phyloP scores from a whole-genome alignment of 1,140 invertebrate genomes.

The Amphibalanus amphitrite region DNA sequence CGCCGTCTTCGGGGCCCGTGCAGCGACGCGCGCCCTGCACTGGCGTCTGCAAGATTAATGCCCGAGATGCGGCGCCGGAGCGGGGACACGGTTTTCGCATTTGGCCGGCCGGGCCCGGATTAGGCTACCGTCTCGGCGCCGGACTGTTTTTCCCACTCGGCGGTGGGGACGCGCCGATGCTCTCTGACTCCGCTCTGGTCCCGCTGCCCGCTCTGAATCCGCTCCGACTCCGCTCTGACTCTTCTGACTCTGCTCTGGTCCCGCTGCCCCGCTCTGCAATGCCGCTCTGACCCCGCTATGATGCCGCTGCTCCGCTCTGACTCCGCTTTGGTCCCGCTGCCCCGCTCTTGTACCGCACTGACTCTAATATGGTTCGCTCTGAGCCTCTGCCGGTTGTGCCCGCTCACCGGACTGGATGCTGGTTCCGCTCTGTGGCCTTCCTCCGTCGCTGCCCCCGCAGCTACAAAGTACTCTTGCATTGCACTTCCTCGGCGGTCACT shows the following conservation, averaged over 20 bases:
- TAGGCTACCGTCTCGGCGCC: neutral
- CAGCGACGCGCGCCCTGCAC: neutral
- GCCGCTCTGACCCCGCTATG: too few species aligned
- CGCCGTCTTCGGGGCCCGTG: neutral
- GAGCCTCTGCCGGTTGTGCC: too few species aligned
- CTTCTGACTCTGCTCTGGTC: neutral
- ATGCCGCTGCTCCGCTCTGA: neutral
- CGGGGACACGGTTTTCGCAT: neutral
- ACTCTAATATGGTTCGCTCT: too few species aligned
- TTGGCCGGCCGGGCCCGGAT: neutral
- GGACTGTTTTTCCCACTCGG: constrained; percentile 3
- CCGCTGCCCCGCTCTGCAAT: too few species aligned
- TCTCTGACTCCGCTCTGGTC: constrained; percentile 6
- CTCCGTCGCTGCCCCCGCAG: too few species aligned
- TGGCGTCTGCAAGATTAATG: neutral
- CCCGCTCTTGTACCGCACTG: too few species aligned
- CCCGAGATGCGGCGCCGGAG: neutral
- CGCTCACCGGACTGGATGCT: too few species aligned
- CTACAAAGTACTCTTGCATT: too few species aligned
- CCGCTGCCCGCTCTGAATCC: constrained; percentile 6
- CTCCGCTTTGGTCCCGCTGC: neutral
- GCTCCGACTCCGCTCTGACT: neutral
- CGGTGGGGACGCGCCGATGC: neutral
- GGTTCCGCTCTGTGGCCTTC: too few species aligned
- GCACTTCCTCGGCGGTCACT: too few species aligned